Conservation (phyloP, 2,113 vertebrate species). For the Rana temporaria region DNA sequence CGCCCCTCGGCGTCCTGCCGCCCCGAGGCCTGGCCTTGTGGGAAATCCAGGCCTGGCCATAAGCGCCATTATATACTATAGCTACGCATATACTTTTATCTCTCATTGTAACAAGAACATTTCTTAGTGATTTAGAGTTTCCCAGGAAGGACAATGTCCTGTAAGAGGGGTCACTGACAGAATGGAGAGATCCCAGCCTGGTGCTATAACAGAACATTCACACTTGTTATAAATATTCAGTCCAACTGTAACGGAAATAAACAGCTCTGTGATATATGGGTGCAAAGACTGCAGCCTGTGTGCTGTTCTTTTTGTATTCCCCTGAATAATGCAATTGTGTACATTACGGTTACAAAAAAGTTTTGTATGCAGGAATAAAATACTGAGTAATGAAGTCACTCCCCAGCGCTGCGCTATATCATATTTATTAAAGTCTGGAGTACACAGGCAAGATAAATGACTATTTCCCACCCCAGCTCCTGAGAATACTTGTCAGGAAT, state of each 20-base stretch:
- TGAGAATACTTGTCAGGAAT: not conserved
- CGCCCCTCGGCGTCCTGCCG: too few species aligned
- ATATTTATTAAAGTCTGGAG: not conserved
- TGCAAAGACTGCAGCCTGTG: not conserved
- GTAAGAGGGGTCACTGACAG: too few species aligned
- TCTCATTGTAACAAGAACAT: too few species aligned
- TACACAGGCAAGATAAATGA: slow-evolving; percentile 5
- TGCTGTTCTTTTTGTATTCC: not conserved
- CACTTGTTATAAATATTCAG: not conserved
- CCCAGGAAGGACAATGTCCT: too few species aligned
- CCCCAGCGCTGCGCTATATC: not conserved
- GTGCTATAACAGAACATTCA: too few species aligned
- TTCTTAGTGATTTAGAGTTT: too few species aligned
- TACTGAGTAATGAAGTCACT: not conserved
- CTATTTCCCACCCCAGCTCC: not conserved
- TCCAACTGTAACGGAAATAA: not conserved
- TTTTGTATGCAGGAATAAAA: not conserved
- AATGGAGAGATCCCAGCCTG: too few species aligned
- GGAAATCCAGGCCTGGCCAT: too few species aligned
- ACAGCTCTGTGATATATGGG: not conserved
- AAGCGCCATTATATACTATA: too few species aligned
- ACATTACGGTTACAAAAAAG: not conserved
- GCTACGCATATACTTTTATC: too few species aligned
- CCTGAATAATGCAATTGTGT: slow-evolving; percentile 4
- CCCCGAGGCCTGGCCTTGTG: too few species aligned